Percentiles rank a stretch among this genome's conserved stretches.
Evolutionary conservation across 2,888 invertebrate genomes (phyloP).

Genomic region (Metallyticus violacea): DNA sequence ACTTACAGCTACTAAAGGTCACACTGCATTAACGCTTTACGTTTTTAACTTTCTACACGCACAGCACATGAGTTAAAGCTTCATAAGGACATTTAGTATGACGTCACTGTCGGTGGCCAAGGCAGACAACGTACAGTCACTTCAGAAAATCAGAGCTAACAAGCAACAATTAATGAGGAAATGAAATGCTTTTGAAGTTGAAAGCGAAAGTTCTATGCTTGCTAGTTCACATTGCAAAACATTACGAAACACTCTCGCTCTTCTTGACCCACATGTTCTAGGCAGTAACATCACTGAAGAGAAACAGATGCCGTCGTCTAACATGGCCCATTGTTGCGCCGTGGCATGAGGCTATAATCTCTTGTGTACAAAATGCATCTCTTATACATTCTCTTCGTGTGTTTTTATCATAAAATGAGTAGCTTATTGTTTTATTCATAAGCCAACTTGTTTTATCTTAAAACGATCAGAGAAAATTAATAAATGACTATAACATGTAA

Average conservation of each 20-base stretch:
- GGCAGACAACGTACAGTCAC: background rate
- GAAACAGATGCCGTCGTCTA: too few relatives aligned
- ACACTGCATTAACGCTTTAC: background rate
- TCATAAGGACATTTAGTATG: background rate
- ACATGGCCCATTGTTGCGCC: too few relatives aligned
- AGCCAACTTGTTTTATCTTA: too few relatives aligned
- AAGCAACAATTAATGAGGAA: background rate
- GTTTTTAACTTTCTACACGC: background rate
- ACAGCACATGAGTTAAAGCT: background rate
- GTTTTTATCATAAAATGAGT: too few relatives aligned
- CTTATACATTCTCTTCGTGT: too few relatives aligned
- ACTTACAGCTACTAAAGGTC: background rate
- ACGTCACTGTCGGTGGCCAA: background rate
- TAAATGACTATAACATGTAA: too few relatives aligned
- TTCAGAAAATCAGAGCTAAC: background rate
- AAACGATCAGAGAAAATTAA: too few relatives aligned
- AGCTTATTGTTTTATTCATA: too few relatives aligned
- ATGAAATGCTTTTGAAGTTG: background rate
- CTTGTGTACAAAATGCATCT: too few relatives aligned
- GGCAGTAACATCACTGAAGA: too few relatives aligned
- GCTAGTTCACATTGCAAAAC: background rate
- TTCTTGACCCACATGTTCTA: constrained; percentile 1
- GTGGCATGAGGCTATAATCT: too few relatives aligned
- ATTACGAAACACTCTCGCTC: constrained; percentile 9
- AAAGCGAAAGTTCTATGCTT: background rate